phyloP scores from a whole-genome alignment of 2,888 invertebrate species.

The Agrochola circellaris region DNA sequence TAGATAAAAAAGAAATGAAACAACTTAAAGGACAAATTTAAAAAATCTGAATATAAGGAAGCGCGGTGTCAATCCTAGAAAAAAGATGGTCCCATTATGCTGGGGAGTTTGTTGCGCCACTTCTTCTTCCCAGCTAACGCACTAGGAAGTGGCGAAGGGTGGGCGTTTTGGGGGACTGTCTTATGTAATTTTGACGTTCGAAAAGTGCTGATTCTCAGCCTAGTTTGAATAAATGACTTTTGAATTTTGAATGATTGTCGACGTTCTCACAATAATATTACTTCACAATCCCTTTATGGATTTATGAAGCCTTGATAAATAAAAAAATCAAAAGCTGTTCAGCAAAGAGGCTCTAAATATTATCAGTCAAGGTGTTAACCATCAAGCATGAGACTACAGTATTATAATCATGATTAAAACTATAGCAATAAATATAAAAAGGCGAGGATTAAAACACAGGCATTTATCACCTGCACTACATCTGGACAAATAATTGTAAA shows the following conservation, averaged over 20 bases:
- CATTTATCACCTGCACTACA: conserved; percentile 55
- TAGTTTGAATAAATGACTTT: too few relatives aligned
- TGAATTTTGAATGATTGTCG: not conserved
- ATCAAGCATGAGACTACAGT: conserved; percentile 16
- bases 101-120: too few relatives aligned
- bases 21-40: not conserved
- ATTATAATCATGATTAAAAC: conserved; percentile 35
- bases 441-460: conserved; percentile 28
- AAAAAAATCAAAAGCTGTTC: too few relatives aligned
- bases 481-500: conserved; percentile 52
- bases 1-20: not conserved
- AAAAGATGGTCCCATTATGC: not conserved
- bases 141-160: too few relatives aligned
- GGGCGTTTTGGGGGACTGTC: too few relatives aligned
- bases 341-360: not conserved
- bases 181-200: too few relatives aligned
- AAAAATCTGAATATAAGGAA: not conserved
- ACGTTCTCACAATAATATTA: not conserved
- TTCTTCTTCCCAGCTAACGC: too few relatives aligned
- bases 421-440: conserved; percentile 31
- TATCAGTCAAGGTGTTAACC: conserved; percentile 33
- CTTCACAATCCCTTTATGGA: not conserved
- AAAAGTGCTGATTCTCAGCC: too few relatives aligned
- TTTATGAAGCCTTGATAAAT: too few relatives aligned
- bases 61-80: not conserved